Base-by-base conservation (phyloP, 1,140 invertebrate genomes). In the Mya arenaria region DNA sequence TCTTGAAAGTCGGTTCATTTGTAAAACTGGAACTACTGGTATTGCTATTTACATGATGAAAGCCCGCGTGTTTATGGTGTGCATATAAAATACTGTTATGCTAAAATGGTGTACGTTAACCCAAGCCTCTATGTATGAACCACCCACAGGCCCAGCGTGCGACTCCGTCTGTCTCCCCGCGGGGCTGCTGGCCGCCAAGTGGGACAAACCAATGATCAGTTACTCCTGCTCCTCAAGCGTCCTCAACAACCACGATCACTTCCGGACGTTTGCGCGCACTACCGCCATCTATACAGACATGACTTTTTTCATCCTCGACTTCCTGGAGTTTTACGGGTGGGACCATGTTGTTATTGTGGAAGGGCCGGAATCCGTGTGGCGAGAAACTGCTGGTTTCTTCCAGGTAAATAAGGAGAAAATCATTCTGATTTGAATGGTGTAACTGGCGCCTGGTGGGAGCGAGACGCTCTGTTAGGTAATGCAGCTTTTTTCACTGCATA, bases 151-250 rank as follows among this genome's bases (percentile, higher is more conserved):
- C 34, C 88, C 88, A 0, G 83, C 80, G 0, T 89, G 88, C 69
- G 87, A 89, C 23, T 69, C 82, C 23, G 77, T 89, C 0, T 89
- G 88, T 44, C 56, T 66, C 13, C 52, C 86, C 15, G 84, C 81
- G 15, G 88, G 84, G 23, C 79, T 84, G n/a, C 36, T 89, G 30
- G 83, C 84, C 0, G 82, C 81, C 15, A 69, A 73, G 36, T 89
- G 84, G 84, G 73, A 81, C 23, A 75, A 87, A 32, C 83, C 85
- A 2, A 84, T 89, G 80, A 74, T 89, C 28, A 89, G 85, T 68
- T 89, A 81, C 55, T 80, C 82, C 4, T 89, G 88, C 96, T 85
- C 84, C 19, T 80, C 77, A 13, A 56, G 48, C 17, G 56, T 39
- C 15, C 71, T 89, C 5, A 79, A 63, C 4, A 55, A 87, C 48